These are phyloP conservation scores for Caradrina kadenii DNA, from an alignment of 2,888 invertebrate species.

Conservation along the genomic window DNA sequence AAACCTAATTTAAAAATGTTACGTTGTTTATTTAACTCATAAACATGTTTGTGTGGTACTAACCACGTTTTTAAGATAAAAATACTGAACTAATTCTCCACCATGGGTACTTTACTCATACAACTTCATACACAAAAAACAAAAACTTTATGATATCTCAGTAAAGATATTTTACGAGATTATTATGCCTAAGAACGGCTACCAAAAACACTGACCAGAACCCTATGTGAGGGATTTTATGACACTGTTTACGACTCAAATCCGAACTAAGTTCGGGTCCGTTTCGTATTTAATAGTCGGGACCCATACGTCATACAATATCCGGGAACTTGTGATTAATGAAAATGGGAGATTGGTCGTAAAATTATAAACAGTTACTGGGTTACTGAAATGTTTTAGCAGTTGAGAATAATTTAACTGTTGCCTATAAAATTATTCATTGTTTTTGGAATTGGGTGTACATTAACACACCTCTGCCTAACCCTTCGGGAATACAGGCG, in stretches of 20 bases:
- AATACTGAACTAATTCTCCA: too few relatives aligned
- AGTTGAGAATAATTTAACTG: background rate
- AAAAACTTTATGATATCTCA: slow-evolving; percentile 20
- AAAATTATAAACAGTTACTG: slow-evolving; percentile 17
- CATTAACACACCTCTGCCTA: too few relatives aligned
- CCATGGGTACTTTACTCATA: background rate
- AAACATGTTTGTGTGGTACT: too few relatives aligned
- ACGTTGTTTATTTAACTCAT: too few relatives aligned
- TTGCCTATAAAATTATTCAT: too few relatives aligned
- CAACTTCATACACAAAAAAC: background rate
- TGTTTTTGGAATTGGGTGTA: too few relatives aligned
- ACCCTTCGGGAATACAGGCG: too few relatives aligned
- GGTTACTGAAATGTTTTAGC: background rate
- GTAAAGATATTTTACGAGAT: slow-evolving; percentile 24
- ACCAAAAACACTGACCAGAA: slow-evolving; percentile 72
- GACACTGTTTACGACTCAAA: slow-evolving; percentile 70
- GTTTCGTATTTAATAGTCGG: slow-evolving; percentile 38
- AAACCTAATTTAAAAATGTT: too few relatives aligned
- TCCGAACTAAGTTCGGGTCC: slow-evolving; percentile 39
- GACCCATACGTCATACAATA: slow-evolving; percentile 37
- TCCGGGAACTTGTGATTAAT: slow-evolving; percentile 30
- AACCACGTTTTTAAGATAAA: too few relatives aligned
- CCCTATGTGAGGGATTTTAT: slow-evolving; percentile 71
- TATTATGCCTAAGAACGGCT: slow-evolving; percentile 5
- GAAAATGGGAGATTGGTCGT: slow-evolving; percentile 17